A percentile compares a stretch with the other conserved stretches of the same genome.
Evolutionary conservation across 2,888 invertebrate species (phyloP).

Genomic region (Slavum lentiscoides): DNA sequence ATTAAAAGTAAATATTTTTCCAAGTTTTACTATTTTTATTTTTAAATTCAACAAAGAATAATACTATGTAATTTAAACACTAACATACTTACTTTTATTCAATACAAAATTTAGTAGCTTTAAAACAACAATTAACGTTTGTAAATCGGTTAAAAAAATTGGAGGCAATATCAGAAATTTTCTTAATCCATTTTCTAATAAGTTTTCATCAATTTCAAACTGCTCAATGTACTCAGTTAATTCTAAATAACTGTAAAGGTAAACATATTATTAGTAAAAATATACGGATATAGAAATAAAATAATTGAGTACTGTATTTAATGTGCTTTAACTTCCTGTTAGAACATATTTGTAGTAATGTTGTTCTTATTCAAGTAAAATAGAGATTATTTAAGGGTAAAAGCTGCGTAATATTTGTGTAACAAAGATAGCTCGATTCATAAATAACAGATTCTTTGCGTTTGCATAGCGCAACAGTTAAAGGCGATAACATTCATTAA

Average conservation of each 20-base stretch:
- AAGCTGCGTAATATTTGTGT: too few species aligned
- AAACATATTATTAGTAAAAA: not conserved
- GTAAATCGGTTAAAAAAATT: slow-evolving; percentile 31
- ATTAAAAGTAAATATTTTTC: not conserved
- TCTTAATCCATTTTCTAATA: slow-evolving; percentile 21
- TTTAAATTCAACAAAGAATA: not conserved
- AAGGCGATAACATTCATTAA: slow-evolving; percentile 76
- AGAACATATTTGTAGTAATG: too few species aligned
- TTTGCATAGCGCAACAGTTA: slow-evolving; percentile 84
- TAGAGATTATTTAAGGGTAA: too few species aligned
- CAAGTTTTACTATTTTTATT: not conserved
- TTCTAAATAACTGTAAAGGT: slow-evolving; percentile 37
- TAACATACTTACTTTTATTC: slow-evolving; percentile 36
- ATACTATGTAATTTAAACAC: not conserved
- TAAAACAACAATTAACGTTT: slow-evolving; percentile 38
- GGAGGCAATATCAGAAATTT: slow-evolving; percentile 48
- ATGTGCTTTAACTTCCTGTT: not conserved
- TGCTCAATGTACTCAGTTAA: slow-evolving; percentile 1
- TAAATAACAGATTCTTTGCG: slow-evolving; percentile 91
- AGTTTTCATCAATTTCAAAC: slow-evolving; percentile 26
- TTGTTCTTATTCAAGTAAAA: too few species aligned
- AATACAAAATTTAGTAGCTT: slow-evolving; percentile 30
- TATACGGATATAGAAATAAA: not conserved
- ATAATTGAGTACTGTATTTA: not conserved
- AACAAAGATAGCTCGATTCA: slow-evolving; percentile 69